Base-by-base conservation (phyloP, 2,797 vertebrate species). In the Eupleurogrammus muticus region DNA sequence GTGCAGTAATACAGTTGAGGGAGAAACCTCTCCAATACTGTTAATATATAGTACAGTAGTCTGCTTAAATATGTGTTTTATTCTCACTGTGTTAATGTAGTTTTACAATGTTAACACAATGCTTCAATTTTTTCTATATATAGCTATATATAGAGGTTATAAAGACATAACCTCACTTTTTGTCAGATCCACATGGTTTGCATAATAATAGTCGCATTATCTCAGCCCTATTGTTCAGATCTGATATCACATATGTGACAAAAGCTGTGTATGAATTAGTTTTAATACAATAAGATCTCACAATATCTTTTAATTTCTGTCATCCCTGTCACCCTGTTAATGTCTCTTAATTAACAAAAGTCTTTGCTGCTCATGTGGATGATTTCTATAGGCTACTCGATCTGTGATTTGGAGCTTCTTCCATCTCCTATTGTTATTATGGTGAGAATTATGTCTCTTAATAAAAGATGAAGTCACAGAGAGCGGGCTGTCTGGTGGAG, bases 341-440 rank as follows among this genome's bases (percentile, higher is more conserved):
- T n/a, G n/a, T n/a, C n/a, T n/a, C n/a, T 44, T 44, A 44, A 32
- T 50, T 28, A 63, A n/a, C n/a, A n/a, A 32, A 20, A 23, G 32
- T 42, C 63, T 58, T 47, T 9, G 17, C 40, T 42, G 32, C 46
- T 20, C 38, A 59, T 28, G 49, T 10, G 48, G 12, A 28, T n/a
- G 9, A 24, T 64, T 66, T 56, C 58, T 20, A 51, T 46, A 36
- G 20, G 42, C 66, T 36, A 9, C 40, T 60, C 2, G 2, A 10
- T 64, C 44, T 44, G 28, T 74, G 66, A 64, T 63, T 35, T 59
- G 9, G 36, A 16, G 21, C 57, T 55, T 59, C 28, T 34, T 6
- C 12, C 44, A 42, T 76, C 65, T 70, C 49, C n/a, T 66, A 28
- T 28, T 28, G 28, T 28, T 28, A 28, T 28, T 28, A 28, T 28